phyloP scores from a whole-genome alignment of 2,888 invertebrate genomes.

The Gerris lacustris region DNA sequence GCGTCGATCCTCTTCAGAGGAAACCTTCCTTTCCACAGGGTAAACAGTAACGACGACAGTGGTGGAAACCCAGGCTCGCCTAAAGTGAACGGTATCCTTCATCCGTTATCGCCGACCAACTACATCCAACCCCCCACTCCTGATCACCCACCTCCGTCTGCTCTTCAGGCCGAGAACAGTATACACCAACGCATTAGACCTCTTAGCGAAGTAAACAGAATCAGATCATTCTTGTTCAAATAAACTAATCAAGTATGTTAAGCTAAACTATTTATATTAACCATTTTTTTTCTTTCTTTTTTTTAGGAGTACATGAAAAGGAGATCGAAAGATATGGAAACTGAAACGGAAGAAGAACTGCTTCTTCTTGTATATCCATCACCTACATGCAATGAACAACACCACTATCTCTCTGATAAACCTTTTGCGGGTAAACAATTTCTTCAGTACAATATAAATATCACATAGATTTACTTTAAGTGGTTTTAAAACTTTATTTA shows the following conservation, averaged over 20 bases:
- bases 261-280: not conserved
- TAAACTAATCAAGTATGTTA: not conserved
- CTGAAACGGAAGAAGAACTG: constrained; percentile 55
- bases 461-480: not conserved
- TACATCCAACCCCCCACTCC: constrained; percentile 87
- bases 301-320: constrained; percentile 64
- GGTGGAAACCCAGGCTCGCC: constrained; percentile 31
- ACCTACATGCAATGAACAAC: constrained; percentile 44
- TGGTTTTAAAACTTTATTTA: not conserved
- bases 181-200: constrained; percentile 84
- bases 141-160: constrained; percentile 85
- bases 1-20: constrained; percentile 31
- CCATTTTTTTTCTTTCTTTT: constrained; percentile 34
- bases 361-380: constrained; percentile 42
- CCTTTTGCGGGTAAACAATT: constrained; percentile 71
- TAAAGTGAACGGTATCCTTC: constrained; percentile 36
- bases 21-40: constrained; percentile 31
- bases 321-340: constrained; percentile 72
- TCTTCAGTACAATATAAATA: not conserved
- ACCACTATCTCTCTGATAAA: constrained; percentile 72
- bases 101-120: constrained; percentile 76
- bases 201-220: constrained; percentile 65
- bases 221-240: not conserved
- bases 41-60: constrained; percentile 24
- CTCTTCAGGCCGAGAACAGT: constrained; percentile 73